Evolutionary conservation across 2,797 vertebrate genomes (phyloP), one percentile per base, ranked within the genome.

Genomic region (Crocidura indochinensis): DNA sequence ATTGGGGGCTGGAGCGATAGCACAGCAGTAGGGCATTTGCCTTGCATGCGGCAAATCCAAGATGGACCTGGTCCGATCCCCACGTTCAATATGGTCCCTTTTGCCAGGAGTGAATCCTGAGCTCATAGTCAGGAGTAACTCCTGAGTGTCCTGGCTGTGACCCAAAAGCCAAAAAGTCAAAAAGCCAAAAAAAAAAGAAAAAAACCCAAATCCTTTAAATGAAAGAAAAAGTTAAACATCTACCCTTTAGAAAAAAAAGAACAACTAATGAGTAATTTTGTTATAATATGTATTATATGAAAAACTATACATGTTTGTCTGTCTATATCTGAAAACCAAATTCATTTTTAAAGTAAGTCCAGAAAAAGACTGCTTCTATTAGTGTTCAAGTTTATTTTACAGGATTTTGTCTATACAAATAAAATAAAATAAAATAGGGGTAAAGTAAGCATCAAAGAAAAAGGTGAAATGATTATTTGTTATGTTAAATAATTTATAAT

Each of bases 401-500:
- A 80, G 10, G 10, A 53, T 84, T 94, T 17, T 80, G 26, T 4
- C 22, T 75, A 73, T 31, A 65, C 27, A 72, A 73, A 82, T 31
- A 29, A 77, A 76, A 27, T 64, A 62, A 81, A 76, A 47, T 68
- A 73, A 81, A 76, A 47, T 68, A 73, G 7, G 65, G 20, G 26
- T 38, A 38, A 29, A 22, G 5, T 79, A 47, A 65, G 6, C 65
- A 77, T 8, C 78, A 81, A 69, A 71, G 51, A 73, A 60, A 84
- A 60, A 88, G 31, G 14, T 72, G 47, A 81, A 88, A 81, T 72
- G 53, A 73, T 64, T 22, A 84, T 11, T n/a, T 12, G 73, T 71
- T 81, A 84, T 80, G 64, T 71, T 56, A 67, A 67, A 27, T 53
- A 26, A 27, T 56, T 26, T 20, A 27, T 4, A 64, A 22, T 53